Evolutionary conservation across 92 coral and sea anemone species (phyloP), one percentile per base, ranked within the genome.

Genomic region (Phymanthus crucifer): DNA sequence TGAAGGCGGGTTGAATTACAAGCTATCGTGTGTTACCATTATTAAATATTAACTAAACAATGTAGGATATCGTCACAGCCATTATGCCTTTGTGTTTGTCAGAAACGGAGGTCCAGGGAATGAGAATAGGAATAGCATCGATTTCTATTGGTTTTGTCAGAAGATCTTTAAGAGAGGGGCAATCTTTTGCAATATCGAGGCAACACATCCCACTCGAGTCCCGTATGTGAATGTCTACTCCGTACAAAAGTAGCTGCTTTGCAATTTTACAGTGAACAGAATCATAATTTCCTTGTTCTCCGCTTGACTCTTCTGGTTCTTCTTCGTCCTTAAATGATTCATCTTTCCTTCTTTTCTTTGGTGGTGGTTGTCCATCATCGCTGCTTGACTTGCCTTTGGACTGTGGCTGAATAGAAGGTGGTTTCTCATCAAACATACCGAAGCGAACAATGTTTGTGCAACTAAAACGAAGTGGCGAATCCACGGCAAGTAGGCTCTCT

Each of bases 21-120:
- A n/a, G n/a, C n/a, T n/a, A n/a, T n/a, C n/a, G n/a, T n/a, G n/a
- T n/a, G n/a, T n/a, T n/a, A n/a, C n/a, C n/a, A n/a, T n/a, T n/a
- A n/a, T n/a, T n/a, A n/a, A n/a, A n/a, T n/a, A n/a, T n/a, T n/a
- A n/a, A n/a, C n/a, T n/a, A n/a, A n/a, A n/a, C n/a, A n/a, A n/a
- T n/a, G n/a, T n/a, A n/a, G n/a, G n/a, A n/a, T n/a, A n/a, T n/a
- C n/a, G n/a, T n/a, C n/a, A n/a, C n/a, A n/a, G 83, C 81, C 52
- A 83, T 33, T 58, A 67, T 76, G 64, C 36, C 27, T 11, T 83
- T 76, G 33, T 83, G 76, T 4, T 52, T 83, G 52, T 77, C 26
- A 17, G 87, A 68, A 32, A 72, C 69, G 50, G 87, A 31, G 36
- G 61, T 19, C 84, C 84, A 81, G 29, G 78, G 78, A 37, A 81